These are phyloP conservation scores for Tenthredo livida DNA, from an alignment of 2,888 invertebrate species.

Conservation along the genomic window DNA sequence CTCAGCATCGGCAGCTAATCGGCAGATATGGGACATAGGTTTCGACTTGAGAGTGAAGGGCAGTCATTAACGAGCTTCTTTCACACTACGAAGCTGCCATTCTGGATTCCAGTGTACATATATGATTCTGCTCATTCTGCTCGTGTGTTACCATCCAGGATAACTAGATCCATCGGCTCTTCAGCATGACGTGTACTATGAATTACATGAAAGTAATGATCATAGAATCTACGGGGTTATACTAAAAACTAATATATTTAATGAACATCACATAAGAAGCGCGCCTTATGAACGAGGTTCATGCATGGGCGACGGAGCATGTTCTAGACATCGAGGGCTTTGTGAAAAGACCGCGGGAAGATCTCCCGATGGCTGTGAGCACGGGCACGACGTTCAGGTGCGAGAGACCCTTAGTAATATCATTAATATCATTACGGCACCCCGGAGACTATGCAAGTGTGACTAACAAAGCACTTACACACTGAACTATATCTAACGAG, in stretches of 20 bases:
- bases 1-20: background rate
- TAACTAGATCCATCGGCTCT: background rate
- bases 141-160: background rate
- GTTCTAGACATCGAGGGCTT: constrained; percentile 26
- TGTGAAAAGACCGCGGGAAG: constrained; percentile 47
- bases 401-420: constrained; percentile 41
- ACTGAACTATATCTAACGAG: constrained; percentile 41
- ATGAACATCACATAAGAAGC: constrained; percentile 4
- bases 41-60: constrained; percentile 22
- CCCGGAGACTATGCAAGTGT: constrained; percentile 49
- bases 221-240: constrained; percentile 18
- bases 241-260: background rate
- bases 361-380: constrained; percentile 30
- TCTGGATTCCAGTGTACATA: background rate
- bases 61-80: constrained; percentile 16
- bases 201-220: constrained; percentile 5
- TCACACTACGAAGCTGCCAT: background rate
- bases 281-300: constrained; percentile 22
- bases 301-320: constrained; percentile 44
- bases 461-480: constrained; percentile 48
- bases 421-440: constrained; percentile 49
- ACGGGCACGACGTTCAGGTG: constrained; percentile 40
- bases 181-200: background rate
- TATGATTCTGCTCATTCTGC: background rate
- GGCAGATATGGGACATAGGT: background rate